Percentiles rank a stretch among this genome's conserved stretches.
Conservation (phyloP, 2,888 invertebrate species). For the Apotomis capreana region DNA sequence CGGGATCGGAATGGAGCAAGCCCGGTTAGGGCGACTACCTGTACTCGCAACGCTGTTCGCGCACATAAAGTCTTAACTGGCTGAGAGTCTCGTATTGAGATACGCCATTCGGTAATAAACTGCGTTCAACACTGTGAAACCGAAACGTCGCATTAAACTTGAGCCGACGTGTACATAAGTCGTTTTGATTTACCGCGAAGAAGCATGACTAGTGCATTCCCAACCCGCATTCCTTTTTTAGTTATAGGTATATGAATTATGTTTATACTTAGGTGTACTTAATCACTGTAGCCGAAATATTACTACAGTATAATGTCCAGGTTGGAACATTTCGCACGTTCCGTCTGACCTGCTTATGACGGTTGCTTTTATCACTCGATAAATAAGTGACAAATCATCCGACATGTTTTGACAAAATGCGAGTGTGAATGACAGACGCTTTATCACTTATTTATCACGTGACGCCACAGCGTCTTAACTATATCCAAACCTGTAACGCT, state of each 20-base stretch:
- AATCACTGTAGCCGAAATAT: neutral
- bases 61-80: neutral
- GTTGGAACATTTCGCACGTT: no score
- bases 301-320: no score
- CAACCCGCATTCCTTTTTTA: slow-evolving; percentile 27
- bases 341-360: no score
- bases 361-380: no score
- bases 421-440: no score
- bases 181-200: neutral
- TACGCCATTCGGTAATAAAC: neutral
- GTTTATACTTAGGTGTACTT: slow-evolving; percentile 1
- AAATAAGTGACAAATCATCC: no score
- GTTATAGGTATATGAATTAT: slow-evolving; percentile 6
- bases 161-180: neutral
- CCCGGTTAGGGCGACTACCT: slow-evolving; percentile 20
- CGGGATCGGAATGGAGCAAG: slow-evolving; percentile 6
- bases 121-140: neutral
- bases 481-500: no score
- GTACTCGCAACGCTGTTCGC: neutral
- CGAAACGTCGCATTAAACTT: neutral
- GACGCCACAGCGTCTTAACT: no score
- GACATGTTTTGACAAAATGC: no score
- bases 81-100: neutral
- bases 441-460: no score
- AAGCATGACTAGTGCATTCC: slow-evolving; percentile 32